A percentile compares a stretch with the other conserved stretches of the same genome.
phyloP scores from a whole-genome alignment of 2,113 vertebrate genomes.

The Ptychochromis oligacanthus region DNA sequence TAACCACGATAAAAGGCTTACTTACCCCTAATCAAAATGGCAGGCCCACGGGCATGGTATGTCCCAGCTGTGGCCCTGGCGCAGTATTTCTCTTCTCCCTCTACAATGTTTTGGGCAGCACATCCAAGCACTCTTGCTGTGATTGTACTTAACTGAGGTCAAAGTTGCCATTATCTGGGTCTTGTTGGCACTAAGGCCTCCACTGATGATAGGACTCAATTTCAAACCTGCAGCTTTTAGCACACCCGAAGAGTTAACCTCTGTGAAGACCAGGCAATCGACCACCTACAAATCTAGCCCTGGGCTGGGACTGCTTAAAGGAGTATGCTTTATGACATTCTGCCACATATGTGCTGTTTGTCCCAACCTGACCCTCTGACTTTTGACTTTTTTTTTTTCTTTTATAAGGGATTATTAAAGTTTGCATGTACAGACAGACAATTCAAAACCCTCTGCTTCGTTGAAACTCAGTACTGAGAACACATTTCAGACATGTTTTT shows the following conservation, averaged over 20 bases:
- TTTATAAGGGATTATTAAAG: conserved; percentile 27
- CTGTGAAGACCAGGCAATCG: conserved; percentile 82
- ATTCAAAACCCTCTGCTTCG: conserved; percentile 6
- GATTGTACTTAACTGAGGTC: conserved; percentile 93
- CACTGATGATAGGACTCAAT: conserved; percentile 86
- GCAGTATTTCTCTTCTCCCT: conserved; percentile 82
- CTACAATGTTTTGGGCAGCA: conserved; percentile 89
- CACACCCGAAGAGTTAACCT: conserved; percentile 89
- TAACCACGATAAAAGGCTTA: conserved; percentile 88
- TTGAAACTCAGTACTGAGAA: neutral
- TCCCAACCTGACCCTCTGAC: conserved; percentile 71
- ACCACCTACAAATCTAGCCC: conserved; percentile 88
- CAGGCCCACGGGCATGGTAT: conserved; percentile 87
- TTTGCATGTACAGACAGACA: conserved; percentile 34
- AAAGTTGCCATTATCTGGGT: conserved; percentile 94
- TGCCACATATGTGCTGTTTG: conserved; percentile 76
- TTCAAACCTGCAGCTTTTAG: conserved; percentile 83
- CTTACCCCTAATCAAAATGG: conserved; percentile 89
- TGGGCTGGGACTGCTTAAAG: conserved; percentile 80
- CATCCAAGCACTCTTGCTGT: conserved; percentile 91
- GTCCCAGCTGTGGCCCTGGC: conserved; percentile 86
- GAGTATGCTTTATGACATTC: conserved; percentile 82
- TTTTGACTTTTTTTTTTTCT: conserved; percentile 13
- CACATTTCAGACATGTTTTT: neutral
- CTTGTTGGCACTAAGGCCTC: conserved; percentile 86